Percentiles rank a stretch among this genome's conserved stretches.
Evolutionary conservation across 2,797 vertebrate species (phyloP).

Genomic region (Mus spretus): DNA sequence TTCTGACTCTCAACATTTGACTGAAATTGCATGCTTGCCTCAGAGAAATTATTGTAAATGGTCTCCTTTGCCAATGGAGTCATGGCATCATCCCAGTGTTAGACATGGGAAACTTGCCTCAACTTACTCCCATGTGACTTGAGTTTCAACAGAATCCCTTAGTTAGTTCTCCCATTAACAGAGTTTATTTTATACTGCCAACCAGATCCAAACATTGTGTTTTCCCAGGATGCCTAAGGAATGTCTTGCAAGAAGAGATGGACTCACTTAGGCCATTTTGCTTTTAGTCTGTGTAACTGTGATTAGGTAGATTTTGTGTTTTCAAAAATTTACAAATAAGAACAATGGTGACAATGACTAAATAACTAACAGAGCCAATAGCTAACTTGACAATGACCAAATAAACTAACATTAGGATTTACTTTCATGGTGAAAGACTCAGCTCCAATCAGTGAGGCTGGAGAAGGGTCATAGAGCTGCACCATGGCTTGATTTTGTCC

Average conservation of each 20-base stretch:
- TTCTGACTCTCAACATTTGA: slow-evolving; percentile 44
- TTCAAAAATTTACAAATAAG: slow-evolving; percentile 14
- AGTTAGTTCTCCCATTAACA: fast-evolving
- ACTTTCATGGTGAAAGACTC: neutral
- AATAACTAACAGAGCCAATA: neutral
- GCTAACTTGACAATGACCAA: neutral
- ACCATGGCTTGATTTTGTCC: neutral
- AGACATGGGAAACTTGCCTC: neutral
- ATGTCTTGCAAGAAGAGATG: neutral
- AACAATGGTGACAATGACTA: neutral
- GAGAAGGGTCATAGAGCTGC: neutral
- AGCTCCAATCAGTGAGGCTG: neutral
- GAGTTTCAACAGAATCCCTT: neutral
- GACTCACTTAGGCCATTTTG: neutral
- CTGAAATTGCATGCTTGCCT: slow-evolving; percentile 49
- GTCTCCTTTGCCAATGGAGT: no score
- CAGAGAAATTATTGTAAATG: no score
- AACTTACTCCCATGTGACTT: neutral
- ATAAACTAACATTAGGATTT: neutral
- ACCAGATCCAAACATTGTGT: neutral
- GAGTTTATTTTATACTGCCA: neutral
- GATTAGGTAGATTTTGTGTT: neutral
- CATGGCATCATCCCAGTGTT: no score
- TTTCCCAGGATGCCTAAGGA: neutral
- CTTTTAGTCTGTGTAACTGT: slow-evolving; percentile 23